A percentile compares a stretch with the other conserved stretches of the same genome.
phyloP scores from a whole-genome alignment of 2,888 invertebrate genomes.

The Ectemnius cavifrons region DNA sequence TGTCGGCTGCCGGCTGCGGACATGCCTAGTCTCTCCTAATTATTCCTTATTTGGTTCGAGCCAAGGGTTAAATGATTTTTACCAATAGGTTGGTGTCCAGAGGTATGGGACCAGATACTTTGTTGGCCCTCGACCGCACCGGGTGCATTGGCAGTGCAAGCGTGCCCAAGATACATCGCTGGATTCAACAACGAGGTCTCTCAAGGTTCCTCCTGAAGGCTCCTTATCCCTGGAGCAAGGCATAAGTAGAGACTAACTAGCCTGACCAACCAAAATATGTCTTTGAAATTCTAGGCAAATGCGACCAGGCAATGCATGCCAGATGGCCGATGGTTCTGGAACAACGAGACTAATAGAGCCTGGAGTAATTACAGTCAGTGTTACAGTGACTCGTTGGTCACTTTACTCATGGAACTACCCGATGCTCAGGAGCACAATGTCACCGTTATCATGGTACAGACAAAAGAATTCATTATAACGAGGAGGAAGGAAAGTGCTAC shows the following conservation, averaged over 20 bases:
- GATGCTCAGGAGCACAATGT: constrained; percentile 67
- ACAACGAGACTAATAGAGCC: constrained; percentile 71
- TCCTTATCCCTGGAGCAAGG: too few relatives aligned
- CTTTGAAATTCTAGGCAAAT: constrained; percentile 67
- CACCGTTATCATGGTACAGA: constrained; percentile 61
- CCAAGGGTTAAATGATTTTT: neutral
- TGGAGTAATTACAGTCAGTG: constrained; percentile 81
- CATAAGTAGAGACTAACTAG: too few relatives aligned
- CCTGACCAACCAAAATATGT: too few relatives aligned
- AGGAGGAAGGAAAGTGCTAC: too few relatives aligned
- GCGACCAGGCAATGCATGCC: constrained; percentile 79
- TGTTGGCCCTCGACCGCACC: constrained; percentile 81
- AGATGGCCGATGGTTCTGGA: constrained; percentile 79
- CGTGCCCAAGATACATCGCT: constrained; percentile 80
- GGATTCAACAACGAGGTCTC: constrained; percentile 77
- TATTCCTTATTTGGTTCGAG: neutral
- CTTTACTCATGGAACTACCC: constrained; percentile 73
- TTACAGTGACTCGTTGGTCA: constrained; percentile 74
- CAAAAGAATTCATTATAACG: too few relatives aligned
- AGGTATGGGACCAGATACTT: constrained; percentile 80
- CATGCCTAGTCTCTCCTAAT: too few relatives aligned
- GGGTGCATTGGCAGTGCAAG: constrained; percentile 74
- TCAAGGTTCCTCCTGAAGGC: too few relatives aligned
- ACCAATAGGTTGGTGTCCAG: constrained; percentile 78
- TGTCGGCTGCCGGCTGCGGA: too few relatives aligned